phyloP scores from a whole-genome alignment of 1,140 invertebrate species.

The Andricus grossulariae region DNA sequence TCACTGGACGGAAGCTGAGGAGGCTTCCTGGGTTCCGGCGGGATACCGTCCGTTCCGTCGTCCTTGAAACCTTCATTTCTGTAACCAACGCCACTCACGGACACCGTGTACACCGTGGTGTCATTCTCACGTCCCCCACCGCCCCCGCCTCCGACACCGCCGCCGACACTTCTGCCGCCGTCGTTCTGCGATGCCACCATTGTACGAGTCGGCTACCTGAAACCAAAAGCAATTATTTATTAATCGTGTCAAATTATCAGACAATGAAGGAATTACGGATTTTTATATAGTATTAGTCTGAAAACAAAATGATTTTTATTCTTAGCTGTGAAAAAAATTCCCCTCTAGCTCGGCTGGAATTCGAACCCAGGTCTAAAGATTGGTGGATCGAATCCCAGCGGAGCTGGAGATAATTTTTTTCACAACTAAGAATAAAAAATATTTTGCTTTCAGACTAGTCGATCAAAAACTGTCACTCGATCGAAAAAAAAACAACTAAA shows the following conservation, averaged over 20 bases:
- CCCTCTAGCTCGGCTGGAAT: no score
- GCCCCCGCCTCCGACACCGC: constrained; percentile 48
- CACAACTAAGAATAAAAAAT: no score
- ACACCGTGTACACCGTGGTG: constrained; percentile 74
- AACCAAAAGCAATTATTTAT: constrained; percentile 37
- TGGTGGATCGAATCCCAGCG: no score
- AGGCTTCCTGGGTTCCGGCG: constrained; percentile 75
- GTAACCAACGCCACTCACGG: constrained; percentile 78
- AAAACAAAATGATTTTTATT: no score
- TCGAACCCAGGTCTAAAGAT: no score
- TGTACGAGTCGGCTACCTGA: constrained; percentile 69
- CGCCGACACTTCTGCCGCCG: constrained; percentile 68
- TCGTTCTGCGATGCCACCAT: constrained; percentile 72
- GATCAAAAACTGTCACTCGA: no score
- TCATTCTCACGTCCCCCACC: constrained; percentile 48
- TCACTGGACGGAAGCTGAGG: constrained; percentile 78
- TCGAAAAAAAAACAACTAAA: no score
- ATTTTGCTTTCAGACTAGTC: no score
- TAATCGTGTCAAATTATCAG: background rate
- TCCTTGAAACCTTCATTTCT: constrained; percentile 83
- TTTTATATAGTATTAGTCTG: no score
- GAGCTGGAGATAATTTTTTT: no score
- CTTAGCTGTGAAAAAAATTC: no score
- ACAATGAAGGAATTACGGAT: no score
- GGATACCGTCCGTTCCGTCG: constrained; percentile 76